Evolutionary conservation across 2,888 invertebrate genomes (phyloP).

Genomic region (Brenthis hecate): DNA sequence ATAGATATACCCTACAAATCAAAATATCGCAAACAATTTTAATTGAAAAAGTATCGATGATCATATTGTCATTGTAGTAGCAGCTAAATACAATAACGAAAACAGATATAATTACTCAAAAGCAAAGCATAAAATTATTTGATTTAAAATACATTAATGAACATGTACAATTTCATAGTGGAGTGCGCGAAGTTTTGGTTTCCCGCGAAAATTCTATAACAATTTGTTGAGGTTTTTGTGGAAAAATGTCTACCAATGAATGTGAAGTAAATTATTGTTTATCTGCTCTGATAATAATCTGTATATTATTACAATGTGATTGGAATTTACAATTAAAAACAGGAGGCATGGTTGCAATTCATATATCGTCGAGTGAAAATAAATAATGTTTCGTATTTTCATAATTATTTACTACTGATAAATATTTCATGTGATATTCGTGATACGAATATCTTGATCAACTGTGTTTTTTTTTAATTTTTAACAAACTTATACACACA

Average conservation of each 20-base stretch:
- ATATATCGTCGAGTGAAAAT: slow-evolving; percentile 9
- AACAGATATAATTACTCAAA: background rate
- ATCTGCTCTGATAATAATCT: slow-evolving; percentile 15
- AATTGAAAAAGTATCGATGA: too few relatives aligned
- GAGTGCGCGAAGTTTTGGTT: slow-evolving; percentile 19
- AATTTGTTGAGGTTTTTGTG: slow-evolving; percentile 12
- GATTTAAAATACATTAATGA: slow-evolving; percentile 4
- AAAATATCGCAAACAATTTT: too few relatives aligned
- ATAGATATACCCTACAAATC: too few relatives aligned
- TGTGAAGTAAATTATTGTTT: slow-evolving; percentile 23
- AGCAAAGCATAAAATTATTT: background rate
- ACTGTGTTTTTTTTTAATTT: too few relatives aligned
- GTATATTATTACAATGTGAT: slow-evolving; percentile 16
- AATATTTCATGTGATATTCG: background rate
- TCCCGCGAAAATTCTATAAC: slow-evolving; percentile 16
- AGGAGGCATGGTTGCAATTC: background rate
- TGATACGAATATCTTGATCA: background rate
- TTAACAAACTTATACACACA: too few relatives aligned
- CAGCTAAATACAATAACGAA: slow-evolving; percentile 1
- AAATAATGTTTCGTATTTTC: slow-evolving; percentile 4
- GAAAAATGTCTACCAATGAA: slow-evolving; percentile 21
- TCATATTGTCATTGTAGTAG: too few relatives aligned
- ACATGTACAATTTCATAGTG: background rate
- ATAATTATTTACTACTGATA: slow-evolving; percentile 8
- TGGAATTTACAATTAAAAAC: slow-evolving; percentile 20